A percentile compares a stretch with the other conserved stretches of the same genome.
Conservation (phyloP, 2,113 vertebrate genomes). For the Archocentrus centrarchus region DNA sequence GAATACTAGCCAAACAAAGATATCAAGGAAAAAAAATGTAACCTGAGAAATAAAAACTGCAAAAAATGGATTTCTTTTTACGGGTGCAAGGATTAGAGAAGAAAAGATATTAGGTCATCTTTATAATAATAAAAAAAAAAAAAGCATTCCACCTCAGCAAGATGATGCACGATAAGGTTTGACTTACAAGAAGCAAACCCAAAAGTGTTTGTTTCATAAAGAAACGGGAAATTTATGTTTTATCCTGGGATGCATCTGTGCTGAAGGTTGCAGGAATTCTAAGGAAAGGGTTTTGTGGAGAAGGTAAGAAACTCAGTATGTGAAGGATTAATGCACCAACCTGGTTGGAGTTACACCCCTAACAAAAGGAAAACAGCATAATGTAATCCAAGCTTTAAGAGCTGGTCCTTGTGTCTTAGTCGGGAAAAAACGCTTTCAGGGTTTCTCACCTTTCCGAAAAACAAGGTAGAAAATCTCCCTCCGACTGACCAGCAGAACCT, state of each 20-base stretch:
- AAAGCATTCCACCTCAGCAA: background rate
- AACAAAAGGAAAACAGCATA: background rate
- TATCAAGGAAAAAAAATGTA: background rate
- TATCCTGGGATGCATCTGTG: background rate
- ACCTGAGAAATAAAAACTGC: background rate
- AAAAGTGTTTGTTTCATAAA: background rate
- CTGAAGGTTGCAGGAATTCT: background rate
- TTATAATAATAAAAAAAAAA: background rate
- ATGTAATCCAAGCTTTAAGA: constrained; percentile 22
- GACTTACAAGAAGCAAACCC: background rate
- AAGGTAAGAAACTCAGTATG: constrained; percentile 15
- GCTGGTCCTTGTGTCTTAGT: constrained; percentile 11
- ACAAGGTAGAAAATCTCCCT: background rate
- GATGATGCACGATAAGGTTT: background rate
- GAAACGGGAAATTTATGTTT: background rate
- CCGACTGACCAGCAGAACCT: background rate
- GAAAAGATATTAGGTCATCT: background rate
- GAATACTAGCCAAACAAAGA: background rate
- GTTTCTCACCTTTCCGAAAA: constrained; percentile 59
- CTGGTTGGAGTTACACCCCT: constrained; percentile 51
- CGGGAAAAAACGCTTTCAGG: background rate
- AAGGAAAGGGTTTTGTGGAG: background rate
- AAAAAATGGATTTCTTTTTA: background rate
- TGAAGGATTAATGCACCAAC: constrained; percentile 40
- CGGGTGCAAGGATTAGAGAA: background rate